Evolutionary conservation across 2,797 vertebrate species (phyloP).

Genomic region (Sebastes goodei): DNA sequence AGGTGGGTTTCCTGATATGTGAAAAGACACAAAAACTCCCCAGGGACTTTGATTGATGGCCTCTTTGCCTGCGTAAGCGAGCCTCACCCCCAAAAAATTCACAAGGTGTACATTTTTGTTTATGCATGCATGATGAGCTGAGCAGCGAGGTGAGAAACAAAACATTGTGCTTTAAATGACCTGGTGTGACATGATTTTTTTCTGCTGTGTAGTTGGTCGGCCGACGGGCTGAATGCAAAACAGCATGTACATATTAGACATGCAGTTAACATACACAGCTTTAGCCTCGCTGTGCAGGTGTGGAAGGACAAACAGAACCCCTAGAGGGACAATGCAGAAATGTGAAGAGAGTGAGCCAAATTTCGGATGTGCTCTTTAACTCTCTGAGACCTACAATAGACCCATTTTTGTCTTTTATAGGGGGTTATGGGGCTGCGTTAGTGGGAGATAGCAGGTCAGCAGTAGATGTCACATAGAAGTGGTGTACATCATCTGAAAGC

Average conservation of each 20-base stretch:
- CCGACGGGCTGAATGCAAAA: constrained; percentile 13
- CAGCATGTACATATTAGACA: not conserved
- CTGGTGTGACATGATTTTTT: constrained; percentile 30
- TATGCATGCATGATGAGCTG: constrained; percentile 10
- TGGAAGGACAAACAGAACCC: constrained; percentile 8
- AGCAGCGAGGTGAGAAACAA: constrained; percentile 4
- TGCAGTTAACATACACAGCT: not conserved
- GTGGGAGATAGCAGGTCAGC: too few species aligned
- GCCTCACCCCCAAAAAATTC: not conserved
- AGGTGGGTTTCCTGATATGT: constrained; percentile 11
- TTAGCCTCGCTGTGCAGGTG: not conserved
- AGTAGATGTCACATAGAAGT: too few species aligned
- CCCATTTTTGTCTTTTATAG: too few species aligned
- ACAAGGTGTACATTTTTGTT: not conserved
- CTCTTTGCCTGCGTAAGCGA: constrained; percentile 23
- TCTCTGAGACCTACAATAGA: too few species aligned
- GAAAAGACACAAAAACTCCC: constrained; percentile 23
- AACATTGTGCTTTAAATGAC: constrained; percentile 31
- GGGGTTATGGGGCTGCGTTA: too few species aligned
- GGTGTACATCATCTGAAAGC: too few species aligned
- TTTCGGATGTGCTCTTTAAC: constrained; percentile 17
- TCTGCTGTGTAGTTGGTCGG: not conserved
- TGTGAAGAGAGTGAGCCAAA: not conserved
- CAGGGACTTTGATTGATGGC: constrained; percentile 38
- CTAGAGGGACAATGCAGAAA: constrained; percentile 16